Evolutionary conservation across 2,113 vertebrate species (phyloP).

Genomic region (Burhinus oedicnemus): DNA sequence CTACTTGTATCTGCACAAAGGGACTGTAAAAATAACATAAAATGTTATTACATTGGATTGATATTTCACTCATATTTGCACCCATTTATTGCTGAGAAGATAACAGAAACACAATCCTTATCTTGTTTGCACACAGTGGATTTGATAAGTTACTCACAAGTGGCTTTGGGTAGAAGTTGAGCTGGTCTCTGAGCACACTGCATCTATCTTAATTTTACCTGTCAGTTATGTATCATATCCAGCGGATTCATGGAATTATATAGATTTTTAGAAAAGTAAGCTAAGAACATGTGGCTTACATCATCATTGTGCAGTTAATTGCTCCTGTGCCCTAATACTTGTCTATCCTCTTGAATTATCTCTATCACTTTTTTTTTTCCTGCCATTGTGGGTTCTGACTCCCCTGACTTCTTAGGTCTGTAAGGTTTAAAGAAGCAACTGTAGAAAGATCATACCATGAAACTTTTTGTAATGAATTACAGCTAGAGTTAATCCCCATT

Average conservation of each 20-base stretch:
- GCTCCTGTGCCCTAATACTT: not conserved
- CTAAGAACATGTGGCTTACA: not conserved
- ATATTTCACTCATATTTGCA: not conserved
- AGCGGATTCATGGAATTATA: not conserved
- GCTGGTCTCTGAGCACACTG: not conserved
- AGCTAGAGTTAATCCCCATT: not conserved
- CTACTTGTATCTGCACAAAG: not conserved
- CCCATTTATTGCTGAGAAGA: not conserved
- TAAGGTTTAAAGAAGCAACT: not conserved
- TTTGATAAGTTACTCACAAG: not conserved
- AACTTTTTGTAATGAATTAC: not conserved
- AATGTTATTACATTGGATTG: not conserved
- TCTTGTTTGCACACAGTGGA: not conserved
- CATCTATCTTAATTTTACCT: not conserved
- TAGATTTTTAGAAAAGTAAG: not conserved
- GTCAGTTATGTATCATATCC: rapidly evolving
- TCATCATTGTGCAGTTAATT: not conserved
- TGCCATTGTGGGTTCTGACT: rapidly evolving
- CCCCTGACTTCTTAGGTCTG: not conserved
- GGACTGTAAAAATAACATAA: not conserved
- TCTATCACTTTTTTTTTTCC: not conserved
- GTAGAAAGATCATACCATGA: not conserved
- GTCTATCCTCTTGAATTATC: not conserved
- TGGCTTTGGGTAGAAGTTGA: not conserved
- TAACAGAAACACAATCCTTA: not conserved